phyloP scores from a whole-genome alignment of 2,888 invertebrate genomes.

The Netelia melanura region DNA sequence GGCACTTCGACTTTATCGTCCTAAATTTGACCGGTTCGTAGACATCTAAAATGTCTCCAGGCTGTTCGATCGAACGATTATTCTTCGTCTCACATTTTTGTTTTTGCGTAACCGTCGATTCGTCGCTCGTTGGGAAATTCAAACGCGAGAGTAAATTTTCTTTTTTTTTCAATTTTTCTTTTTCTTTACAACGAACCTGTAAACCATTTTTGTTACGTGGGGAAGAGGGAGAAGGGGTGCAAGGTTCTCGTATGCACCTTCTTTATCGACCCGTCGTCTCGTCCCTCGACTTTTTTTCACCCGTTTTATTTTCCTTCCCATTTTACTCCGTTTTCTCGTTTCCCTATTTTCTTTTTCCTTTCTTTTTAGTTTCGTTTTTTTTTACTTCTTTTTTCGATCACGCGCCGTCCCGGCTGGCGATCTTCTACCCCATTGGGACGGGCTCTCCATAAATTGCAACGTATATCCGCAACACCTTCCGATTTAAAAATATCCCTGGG shows the following conservation, averaged over 20 bases:
- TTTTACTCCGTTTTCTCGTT: slow-evolving; percentile 5
- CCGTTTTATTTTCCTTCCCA: background rate
- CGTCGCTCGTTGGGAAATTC: no score
- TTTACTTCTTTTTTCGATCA: slow-evolving; percentile 48
- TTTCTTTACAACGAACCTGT: slow-evolving; percentile 7
- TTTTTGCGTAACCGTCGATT: no score
- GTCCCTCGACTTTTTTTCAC: slow-evolving; percentile 4
- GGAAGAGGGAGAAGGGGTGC: no score
- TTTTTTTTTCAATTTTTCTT: background rate
- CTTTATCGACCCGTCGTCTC: slow-evolving; percentile 49
- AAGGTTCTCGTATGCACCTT: background rate
- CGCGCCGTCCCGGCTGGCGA: slow-evolving; percentile 19
- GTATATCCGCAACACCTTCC: slow-evolving; percentile 64
- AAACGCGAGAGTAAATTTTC: background rate
- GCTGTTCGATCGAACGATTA: no score
- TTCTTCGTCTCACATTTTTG: no score
- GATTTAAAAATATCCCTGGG: slow-evolving; percentile 62
- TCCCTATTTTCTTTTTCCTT: background rate
- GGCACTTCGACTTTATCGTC: no score
- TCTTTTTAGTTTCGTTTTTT: slow-evolving; percentile 18
- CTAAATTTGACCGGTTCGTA: no score
- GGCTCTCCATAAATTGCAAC: slow-evolving; percentile 65
- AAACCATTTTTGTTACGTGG: no score
- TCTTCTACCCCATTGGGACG: slow-evolving; percentile 52
- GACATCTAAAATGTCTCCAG: no score